Evolutionary conservation across 1,140 invertebrate genomes (phyloP), one percentile per base, ranked within the genome.

Genomic region (Procambarus clarkii): DNA sequence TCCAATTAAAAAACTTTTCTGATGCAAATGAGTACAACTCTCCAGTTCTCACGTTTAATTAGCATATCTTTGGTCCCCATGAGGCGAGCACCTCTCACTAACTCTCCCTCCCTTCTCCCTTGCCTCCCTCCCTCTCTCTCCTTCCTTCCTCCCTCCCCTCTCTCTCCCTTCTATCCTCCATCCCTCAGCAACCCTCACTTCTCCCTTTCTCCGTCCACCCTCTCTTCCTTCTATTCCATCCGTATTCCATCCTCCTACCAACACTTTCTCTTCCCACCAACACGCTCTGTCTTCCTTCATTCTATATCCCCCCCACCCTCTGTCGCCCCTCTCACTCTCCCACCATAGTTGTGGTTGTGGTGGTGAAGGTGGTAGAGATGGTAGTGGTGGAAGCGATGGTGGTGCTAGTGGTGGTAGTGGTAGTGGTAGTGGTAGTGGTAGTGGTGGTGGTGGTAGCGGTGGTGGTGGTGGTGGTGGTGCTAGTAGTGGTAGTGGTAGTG

Each of bases 1-100:
- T 88, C 77, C 86, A 88, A 88, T 88, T 88, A 88, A 88, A 88
- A 88, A 88, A 86, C 86, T 88, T 88, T 88, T 88, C 86, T 80
- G 86, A 88, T 88, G 86, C 86, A 88, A 88, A 88, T 88, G 86
- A 88, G 86, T 58, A 88, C 79, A 50, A 88, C 77, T 88, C 86
- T 87, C 86, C 86, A 80, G 79, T 88, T 60, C 86, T 58, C 78
- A 76, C 77, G 60, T 81, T 88, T 88, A 88, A 88, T 88, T 88
- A 88, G 86, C 86, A 88, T 88, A 88, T 88, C 86, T 80, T 88
- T 64, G 79, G 77, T 88, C n/a, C 80, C 77, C 78, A 44, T 58
- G 77, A 50, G 64, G 45, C 34, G 48, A 69, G 77, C 8, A 69
- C 21, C 64, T 21, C 64, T 69, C 64, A 1, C 64, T 69, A 1